A percentile compares a stretch with the other conserved stretches of the same genome.
phyloP scores from a whole-genome alignment of 2,113 vertebrate genomes.

The Gymnocephalus cernua region DNA sequence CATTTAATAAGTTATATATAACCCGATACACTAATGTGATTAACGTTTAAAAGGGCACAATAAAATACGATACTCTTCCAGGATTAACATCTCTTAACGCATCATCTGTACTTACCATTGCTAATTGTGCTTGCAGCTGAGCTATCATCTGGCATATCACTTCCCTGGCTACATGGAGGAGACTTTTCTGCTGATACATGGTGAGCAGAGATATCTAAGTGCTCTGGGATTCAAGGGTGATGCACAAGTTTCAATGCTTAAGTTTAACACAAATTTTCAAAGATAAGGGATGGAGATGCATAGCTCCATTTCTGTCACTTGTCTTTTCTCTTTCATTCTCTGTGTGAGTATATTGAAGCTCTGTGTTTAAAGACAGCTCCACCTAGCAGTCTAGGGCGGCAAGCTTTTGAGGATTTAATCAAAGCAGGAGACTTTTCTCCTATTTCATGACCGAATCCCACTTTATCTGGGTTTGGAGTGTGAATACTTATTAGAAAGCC shows the following conservation, averaged over 20 bases:
- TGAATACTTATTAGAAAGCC: slow-evolving; percentile 55
- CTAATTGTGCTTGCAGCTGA: slow-evolving; percentile 32
- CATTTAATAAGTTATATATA: slow-evolving; percentile 53
- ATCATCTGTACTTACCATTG: slow-evolving; percentile 34
- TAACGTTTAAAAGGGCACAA: slow-evolving; percentile 35
- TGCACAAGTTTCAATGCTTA: slow-evolving; percentile 24
- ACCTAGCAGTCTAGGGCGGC: slow-evolving; percentile 25
- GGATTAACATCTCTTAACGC: slow-evolving; percentile 49
- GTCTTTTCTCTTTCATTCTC: slow-evolving; percentile 11
- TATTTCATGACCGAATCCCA: slow-evolving; percentile 53
- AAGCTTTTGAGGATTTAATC: slow-evolving; percentile 47
- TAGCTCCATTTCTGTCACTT: slow-evolving; percentile 35
- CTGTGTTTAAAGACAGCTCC: slow-evolving; percentile 32
- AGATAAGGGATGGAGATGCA: neutral
- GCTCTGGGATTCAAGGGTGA: slow-evolving; percentile 39
- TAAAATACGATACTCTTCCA: slow-evolving; percentile 48
- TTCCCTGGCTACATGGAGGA: slow-evolving; percentile 22
- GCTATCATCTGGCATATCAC: slow-evolving; percentile 53
- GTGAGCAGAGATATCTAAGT: slow-evolving; percentile 26
- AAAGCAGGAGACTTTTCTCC: slow-evolving; percentile 35
- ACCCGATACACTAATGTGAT: slow-evolving; percentile 50
- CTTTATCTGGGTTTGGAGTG: slow-evolving; percentile 51
- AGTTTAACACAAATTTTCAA: slow-evolving; percentile 44
- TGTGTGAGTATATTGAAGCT: slow-evolving; percentile 1
- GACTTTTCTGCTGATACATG: slow-evolving; percentile 21